Conservation (phyloP, 2,797 vertebrate species). For the Odontamblyopus lacepedii region DNA sequence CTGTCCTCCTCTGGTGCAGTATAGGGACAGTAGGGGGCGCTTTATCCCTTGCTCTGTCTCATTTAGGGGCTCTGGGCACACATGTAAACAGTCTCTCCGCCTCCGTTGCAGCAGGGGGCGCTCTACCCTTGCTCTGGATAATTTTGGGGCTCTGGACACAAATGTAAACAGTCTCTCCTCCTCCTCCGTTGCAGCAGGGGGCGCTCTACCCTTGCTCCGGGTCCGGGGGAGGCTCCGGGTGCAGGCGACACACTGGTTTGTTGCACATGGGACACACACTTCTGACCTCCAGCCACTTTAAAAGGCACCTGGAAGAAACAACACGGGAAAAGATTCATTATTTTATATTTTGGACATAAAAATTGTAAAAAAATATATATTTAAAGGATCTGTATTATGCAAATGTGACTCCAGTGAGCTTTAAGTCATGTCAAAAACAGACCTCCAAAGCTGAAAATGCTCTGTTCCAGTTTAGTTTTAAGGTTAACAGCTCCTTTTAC, state of each 20-base stretch:
- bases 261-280: constrained; percentile 86
- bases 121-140: constrained; percentile 62
- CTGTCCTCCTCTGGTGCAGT: neutral
- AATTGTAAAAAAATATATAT: too few species aligned
- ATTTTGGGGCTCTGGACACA: constrained; percentile 62
- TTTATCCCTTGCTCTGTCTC: too few species aligned
- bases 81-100: neutral
- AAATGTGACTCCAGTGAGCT: too few species aligned
- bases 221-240: constrained; percentile 56
- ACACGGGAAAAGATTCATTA: neutral
- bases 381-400: too few species aligned
- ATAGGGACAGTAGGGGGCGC: too few species aligned
- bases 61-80: too few species aligned
- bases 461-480: too few species aligned
- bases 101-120: constrained; percentile 70
- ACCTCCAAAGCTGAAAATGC: too few species aligned
- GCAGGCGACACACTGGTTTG: constrained; percentile 79
- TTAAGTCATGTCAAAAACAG: too few species aligned
- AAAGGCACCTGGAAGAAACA: constrained; percentile 73
- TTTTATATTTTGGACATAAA: too few species aligned
- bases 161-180: neutral
- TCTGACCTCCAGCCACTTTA: constrained; percentile 85
- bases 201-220: constrained; percentile 63
- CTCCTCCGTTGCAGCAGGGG: constrained; percentile 68
- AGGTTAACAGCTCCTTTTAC: too few species aligned